phyloP scores from a whole-genome alignment of 2,797 vertebrate genomes.

The Merluccius polli region DNA sequence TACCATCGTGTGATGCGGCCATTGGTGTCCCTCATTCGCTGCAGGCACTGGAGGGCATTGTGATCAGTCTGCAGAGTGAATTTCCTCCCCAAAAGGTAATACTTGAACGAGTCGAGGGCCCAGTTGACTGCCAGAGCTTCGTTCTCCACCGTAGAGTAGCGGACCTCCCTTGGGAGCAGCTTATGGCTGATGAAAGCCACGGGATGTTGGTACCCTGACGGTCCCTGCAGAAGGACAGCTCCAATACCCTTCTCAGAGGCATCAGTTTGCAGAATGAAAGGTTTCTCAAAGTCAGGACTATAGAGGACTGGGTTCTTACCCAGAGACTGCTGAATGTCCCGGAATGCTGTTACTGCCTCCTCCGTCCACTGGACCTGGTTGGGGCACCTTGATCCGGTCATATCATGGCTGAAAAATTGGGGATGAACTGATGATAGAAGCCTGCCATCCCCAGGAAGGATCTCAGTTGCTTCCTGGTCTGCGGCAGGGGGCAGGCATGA shows the following conservation, averaged over 20 bases:
- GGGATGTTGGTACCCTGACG: too few species aligned
- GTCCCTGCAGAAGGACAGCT: too few species aligned
- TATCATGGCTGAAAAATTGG: background rate
- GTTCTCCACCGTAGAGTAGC: too few species aligned
- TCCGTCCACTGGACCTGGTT: background rate
- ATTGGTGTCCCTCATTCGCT: too few species aligned
- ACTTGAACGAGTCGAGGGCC: background rate
- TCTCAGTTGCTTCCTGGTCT: too few species aligned
- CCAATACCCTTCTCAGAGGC: too few species aligned
- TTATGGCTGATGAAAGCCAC: too few species aligned
- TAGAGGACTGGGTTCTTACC: background rate
- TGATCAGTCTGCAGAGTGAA: background rate
- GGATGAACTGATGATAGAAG: background rate
- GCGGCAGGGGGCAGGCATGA: background rate
- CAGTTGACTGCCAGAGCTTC: background rate
- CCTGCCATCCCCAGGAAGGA: conserved; percentile 1
- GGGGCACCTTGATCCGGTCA: background rate
- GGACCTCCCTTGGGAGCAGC: too few species aligned
- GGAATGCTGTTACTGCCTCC: background rate
- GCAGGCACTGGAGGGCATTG: background rate
- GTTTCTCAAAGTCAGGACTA: too few species aligned
- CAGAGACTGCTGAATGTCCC: background rate
- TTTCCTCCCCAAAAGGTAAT: background rate
- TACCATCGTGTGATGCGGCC: too few species aligned
- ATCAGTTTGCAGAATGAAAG: too few species aligned